Evolutionary conservation across 2,888 invertebrate species (phyloP), one percentile per base, ranked within the genome.

Genomic region (Epistrophe eligans): DNA sequence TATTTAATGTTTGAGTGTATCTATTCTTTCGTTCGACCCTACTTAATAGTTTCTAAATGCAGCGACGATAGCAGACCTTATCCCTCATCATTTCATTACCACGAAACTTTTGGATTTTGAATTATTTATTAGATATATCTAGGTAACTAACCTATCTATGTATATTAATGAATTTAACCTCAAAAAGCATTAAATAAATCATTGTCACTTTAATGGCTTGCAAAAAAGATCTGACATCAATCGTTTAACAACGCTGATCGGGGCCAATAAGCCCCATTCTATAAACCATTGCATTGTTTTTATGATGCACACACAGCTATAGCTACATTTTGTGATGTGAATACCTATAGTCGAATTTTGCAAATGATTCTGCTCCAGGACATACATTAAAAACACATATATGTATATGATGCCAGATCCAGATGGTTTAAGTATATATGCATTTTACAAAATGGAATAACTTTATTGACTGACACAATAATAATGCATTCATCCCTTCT

Each of bases 401-500:
- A 13, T 32, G 15, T n/a, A 35, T 15, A 82, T 71, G 76, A 45
- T 55, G 43, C 52, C 82, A 87, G 79, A 82, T 87, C 24, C 24
- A 74, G 87, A 79, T 87, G 79, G 87, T 77, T 85, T 77, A 35
- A 9, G 8, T 35, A 81, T 87, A 24, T 24, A 24, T 24, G 72
- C 76, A 82, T 87, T 87, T 76, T 50, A 67, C 50, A 9, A 32
- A 50, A 50, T 79, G 72, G 72, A 76, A 79, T 82, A 87, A 87
- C 85, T 79, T 82, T 87, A 87, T 87, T 87, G 82, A 87, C 87
- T 79, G 79, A 72, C 82, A 85, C 85, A 82, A 24, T 83, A 82
- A 79, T 87, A 79, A 35, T 58, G 35, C 62, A 79, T 76, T 79
- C 76, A 82, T 76, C 66, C 79, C 43, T 62, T 52, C 71, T 70